Base-by-base conservation (phyloP, 2,888 invertebrate species). In the Lypha dubia region DNA sequence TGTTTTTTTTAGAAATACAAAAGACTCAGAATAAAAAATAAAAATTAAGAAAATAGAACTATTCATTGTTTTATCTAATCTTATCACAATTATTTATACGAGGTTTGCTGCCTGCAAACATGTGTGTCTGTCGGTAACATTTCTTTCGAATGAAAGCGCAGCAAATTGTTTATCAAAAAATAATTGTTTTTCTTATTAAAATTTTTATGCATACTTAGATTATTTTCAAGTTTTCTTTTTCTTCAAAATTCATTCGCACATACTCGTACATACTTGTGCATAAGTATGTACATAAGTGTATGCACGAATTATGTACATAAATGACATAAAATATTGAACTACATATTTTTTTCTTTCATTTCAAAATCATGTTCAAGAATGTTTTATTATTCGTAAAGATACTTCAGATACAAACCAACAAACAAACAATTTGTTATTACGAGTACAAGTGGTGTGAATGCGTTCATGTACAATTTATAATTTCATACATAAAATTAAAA, bases 321-420 rank as follows among this genome's bases (percentile, higher is more conserved):
- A 67, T 15, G 60, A 60, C 22, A 70, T 24, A 44, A 65, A 71
- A 46, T 63, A 71, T 53, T 63, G 53, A 53, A 71, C 62, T 63
- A 73, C 65, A 79, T 71, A n/a, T n/a, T n/a, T n/a, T n/a, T n/a
- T 60, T 67, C 24, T 67, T 80, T 67, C 24, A 60, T 74, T 80
- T 80, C 73, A 80, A 74, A 80, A 80, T 73, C 80, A 80, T 80
- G 80, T 80, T 74, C 80, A 73, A 80, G 80, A 67, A 60, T 28
- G 28, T 74, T 7, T 62, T 51, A 49, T 38, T 44, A 8, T 51
- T 56, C 15, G n/a, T 15, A 58, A 22, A 28, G 15, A 58, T 32
- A n/a, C n/a, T n/a, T n/a, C n/a, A 38, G 53, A 71, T 32, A 44
- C 17, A 70, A 38, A 38, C 8, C 49, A 71, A 56, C 53, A 56